Conservation (phyloP, 2,888 invertebrate species). For the Sesia apiformis region DNA sequence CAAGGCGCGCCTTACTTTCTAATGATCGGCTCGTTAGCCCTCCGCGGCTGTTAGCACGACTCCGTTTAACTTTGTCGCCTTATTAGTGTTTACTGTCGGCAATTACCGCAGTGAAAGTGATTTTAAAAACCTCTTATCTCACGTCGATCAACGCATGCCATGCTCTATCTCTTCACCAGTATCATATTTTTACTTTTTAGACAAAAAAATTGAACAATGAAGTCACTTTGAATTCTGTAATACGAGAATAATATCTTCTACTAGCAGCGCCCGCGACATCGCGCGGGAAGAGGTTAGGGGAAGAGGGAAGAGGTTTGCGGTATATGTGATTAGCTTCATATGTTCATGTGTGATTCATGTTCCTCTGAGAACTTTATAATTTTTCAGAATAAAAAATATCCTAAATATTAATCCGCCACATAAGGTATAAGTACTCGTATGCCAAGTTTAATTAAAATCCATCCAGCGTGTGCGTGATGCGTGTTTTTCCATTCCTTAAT, state of each 20-base stretch:
- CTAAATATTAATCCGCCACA: too few species aligned
- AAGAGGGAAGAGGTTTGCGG: too few species aligned
- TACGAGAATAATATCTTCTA: not conserved
- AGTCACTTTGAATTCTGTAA: not conserved
- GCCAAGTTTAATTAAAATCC: too few species aligned
- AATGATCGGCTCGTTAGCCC: conserved; percentile 19
- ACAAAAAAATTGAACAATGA: not conserved
- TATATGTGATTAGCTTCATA: too few species aligned
- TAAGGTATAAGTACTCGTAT: too few species aligned
- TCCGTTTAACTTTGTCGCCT: conserved; percentile 28
- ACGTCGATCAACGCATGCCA: conserved; percentile 28
- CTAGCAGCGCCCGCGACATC: too few species aligned
- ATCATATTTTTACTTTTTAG: not conserved
- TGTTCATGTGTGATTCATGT: too few species aligned
- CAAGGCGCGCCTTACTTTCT: conserved; percentile 22
- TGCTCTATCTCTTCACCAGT: conserved; percentile 12
- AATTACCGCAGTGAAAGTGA: conserved; percentile 60
- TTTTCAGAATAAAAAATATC: too few species aligned
- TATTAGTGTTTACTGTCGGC: conserved; percentile 38
- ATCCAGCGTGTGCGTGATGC: too few species aligned
- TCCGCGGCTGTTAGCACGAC: conserved; percentile 3
- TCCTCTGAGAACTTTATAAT: too few species aligned
- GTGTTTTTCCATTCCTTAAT: too few species aligned
- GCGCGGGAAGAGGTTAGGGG: too few species aligned
- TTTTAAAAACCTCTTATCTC: conserved; percentile 35